Evolutionary conservation across 2,113 vertebrate genomes (phyloP).

Genomic region (Planiliza haematocheilus): DNA sequence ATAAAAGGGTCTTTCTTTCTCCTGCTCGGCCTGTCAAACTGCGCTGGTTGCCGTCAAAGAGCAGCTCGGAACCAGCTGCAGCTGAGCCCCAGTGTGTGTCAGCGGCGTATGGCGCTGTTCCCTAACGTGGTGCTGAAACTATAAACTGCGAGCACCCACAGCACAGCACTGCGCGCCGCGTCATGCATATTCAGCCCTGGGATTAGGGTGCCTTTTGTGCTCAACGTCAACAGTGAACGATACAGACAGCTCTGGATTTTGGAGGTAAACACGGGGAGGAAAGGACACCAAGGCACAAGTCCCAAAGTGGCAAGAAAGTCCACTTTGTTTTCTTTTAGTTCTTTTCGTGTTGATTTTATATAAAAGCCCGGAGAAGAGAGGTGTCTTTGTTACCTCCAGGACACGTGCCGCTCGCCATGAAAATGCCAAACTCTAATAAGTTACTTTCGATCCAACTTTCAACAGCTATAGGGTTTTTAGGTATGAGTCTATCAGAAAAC

Average conservation of each 20-base stretch:
- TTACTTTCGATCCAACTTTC: constrained; percentile 10
- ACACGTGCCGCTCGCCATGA: too few relatives aligned
- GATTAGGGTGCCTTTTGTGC: constrained; percentile 56
- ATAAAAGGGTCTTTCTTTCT: constrained; percentile 62
- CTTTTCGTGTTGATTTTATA: too few relatives aligned
- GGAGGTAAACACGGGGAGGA: constrained; percentile 41
- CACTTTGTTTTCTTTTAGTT: background rate
- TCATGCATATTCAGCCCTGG: constrained; percentile 67
- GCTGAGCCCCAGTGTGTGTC: constrained; percentile 40
- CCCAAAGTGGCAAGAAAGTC: constrained; percentile 1
- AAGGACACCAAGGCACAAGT: constrained; percentile 37
- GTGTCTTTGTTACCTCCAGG: too few relatives aligned
- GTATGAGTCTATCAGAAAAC: too few relatives aligned
- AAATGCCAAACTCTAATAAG: constrained; percentile 29
- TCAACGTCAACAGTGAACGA: constrained; percentile 36
- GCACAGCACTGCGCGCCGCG: constrained; percentile 26
- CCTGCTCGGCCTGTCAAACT: constrained; percentile 45
- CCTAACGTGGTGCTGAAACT: constrained; percentile 70
- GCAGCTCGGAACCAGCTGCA: constrained; percentile 52
- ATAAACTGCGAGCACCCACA: constrained; percentile 44
- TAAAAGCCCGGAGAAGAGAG: too few relatives aligned
- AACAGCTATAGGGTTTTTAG: too few relatives aligned
- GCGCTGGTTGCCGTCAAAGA: constrained; percentile 44
- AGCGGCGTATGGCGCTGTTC: constrained; percentile 63
- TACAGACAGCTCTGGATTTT: constrained; percentile 43